Evolutionary conservation across 2,797 vertebrate species (phyloP), one percentile per base, ranked within the genome.

Genomic region (Melanitta fusca): DNA sequence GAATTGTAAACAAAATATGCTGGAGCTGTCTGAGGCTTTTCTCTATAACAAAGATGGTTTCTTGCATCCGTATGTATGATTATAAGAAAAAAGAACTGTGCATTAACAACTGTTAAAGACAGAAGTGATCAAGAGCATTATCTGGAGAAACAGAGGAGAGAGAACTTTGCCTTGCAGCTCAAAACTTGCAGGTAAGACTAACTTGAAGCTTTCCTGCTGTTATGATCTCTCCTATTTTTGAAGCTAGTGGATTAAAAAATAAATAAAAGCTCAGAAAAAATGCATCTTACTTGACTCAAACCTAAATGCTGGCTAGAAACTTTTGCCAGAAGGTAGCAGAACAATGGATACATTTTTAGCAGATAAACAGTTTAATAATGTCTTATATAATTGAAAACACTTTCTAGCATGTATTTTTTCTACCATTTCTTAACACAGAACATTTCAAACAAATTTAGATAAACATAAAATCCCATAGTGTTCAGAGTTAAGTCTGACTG

Each of bases 91-190:
- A 39, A 43, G 16, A 64, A n/a, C 32, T 43, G 16, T 16, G 47
- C 8, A 30, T 58, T 2, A 60, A 53, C 39, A 54, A 9, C 27
- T 6, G 2, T 19, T 57, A 13, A 61, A 41, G 41, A 30, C 58
- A 38, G 16, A 43, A 72, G 24, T 6, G 20, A 56, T 28, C 56
- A 11, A 21, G 57, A 61, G 12, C 3, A 0, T 32, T 11, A 5
- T 4, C 24, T 36, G 43, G 16, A n/a, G 10, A 43, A 28, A 20
- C 10, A 57, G 30, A 0, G 1, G 18, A 21, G 47, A 49, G 28
- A 39, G 30, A 34, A 27, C 22, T 28, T 62, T 41, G 10, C 7
- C 27, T 57, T 25, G 38, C 21, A 34, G 27, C 70, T 84, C 62
- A 25, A 15, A 60, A 36, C 51, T 56, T 36, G 20, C 41, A 82